These are phyloP conservation scores for Phoxinus dragarum DNA, from an alignment of 2,797 vertebrate species.

Conservation along the genomic window DNA sequence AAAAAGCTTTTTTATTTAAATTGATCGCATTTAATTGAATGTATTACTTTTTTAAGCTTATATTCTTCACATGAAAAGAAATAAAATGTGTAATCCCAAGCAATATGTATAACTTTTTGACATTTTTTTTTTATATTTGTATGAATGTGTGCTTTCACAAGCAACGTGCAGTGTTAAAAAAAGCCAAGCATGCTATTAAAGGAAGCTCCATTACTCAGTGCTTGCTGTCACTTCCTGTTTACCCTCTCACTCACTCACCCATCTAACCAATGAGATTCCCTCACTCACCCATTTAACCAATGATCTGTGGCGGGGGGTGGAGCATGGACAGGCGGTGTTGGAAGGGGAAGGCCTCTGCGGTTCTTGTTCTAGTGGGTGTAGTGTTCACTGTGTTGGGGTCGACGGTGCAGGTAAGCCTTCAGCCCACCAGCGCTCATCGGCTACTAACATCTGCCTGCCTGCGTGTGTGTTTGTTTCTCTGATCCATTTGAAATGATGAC, in stretches of 20 bases:
- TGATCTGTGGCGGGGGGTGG: conserved; percentile 45
- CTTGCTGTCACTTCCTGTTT: conserved; percentile 55
- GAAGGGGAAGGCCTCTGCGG: conserved; percentile 35
- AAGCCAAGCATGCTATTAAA: conserved; percentile 27
- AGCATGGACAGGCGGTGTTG: conserved; percentile 37
- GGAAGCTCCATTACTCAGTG: conserved; percentile 38
- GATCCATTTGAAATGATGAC: neutral
- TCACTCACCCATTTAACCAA: conserved; percentile 48
- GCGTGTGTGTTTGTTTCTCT: conserved; percentile 24
- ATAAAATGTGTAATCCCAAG: neutral
- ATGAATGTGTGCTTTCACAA: neutral
- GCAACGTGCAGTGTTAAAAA: conserved; percentile 18
- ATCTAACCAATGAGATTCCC: conserved; percentile 58
- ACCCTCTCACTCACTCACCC: conserved; percentile 49
- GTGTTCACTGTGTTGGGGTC: conserved; percentile 55
- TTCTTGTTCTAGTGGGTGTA: conserved; percentile 56
- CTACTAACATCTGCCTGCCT: conserved; percentile 40
- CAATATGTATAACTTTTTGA: neutral
- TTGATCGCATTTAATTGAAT: neutral
- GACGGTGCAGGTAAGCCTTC: conserved; percentile 63
- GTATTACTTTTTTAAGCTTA: neutral
- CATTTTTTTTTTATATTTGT: neutral
- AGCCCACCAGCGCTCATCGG: conserved; percentile 33
- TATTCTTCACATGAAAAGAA: neutral
- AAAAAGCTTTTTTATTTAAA: conserved; percentile 15